Evolutionary conservation across 2,113 vertebrate species (phyloP).

Genomic region (Caretta caretta): DNA sequence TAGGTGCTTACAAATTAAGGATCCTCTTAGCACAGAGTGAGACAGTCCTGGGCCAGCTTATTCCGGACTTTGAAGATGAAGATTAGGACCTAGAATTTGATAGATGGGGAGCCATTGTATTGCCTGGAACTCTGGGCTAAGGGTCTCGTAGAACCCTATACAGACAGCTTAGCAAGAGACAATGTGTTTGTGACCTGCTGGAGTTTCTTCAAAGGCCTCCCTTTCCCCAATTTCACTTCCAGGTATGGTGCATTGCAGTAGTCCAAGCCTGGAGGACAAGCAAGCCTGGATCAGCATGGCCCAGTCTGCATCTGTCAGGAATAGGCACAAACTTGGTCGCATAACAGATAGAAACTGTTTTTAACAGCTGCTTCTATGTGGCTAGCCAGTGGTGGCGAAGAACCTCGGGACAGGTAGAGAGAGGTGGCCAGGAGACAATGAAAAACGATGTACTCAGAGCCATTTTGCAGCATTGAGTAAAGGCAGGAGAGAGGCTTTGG

Average conservation of each 20-base stretch:
- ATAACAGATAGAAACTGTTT: background rate
- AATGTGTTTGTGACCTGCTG: no score
- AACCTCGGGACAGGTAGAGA: background rate
- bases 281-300: no score
- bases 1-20: background rate
- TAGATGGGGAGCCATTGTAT: background rate
- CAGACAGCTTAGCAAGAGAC: no score
- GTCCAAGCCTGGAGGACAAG: no score
- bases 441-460: background rate
- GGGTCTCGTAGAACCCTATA: background rate
- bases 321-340: background rate
- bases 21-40: background rate
- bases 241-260: no score
- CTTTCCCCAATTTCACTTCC: no score
- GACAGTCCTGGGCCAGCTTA: background rate
- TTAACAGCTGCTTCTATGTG: background rate
- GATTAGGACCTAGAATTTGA: background rate
- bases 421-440: background rate
- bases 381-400: background rate
- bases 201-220: no score
- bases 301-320: background rate
- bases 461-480: background rate
- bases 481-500: background rate
- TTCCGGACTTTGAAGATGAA: background rate
- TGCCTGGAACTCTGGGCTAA: background rate